These are phyloP conservation scores for Hylaeus anthracinus DNA, from an alignment of 1,140 invertebrate genomes.

Conservation along the genomic window DNA sequence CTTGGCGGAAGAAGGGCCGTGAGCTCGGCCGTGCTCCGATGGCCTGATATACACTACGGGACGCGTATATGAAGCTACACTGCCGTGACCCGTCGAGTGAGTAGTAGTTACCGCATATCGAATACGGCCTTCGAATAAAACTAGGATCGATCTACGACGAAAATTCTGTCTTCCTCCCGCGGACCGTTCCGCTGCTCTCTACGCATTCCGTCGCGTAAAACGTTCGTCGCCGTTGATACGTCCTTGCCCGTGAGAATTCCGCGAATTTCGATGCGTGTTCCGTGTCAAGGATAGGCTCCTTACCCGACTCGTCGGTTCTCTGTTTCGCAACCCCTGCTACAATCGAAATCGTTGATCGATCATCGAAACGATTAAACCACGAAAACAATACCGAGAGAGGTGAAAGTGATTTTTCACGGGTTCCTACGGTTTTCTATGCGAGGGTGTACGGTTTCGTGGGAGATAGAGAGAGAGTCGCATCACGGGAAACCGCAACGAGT, in stretches of 20 bases:
- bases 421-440: neutral
- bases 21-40: constrained; percentile 71
- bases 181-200: neutral
- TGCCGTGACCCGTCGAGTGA: constrained; percentile 78
- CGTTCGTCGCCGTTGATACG: neutral
- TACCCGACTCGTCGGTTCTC: neutral
- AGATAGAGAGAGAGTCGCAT: neutral
- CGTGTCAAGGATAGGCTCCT: constrained; percentile 6
- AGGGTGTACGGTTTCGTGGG: constrained; percentile 16
- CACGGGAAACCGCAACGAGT: constrained; percentile 34
- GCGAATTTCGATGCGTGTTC: neutral
- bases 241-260: constrained; percentile 7
- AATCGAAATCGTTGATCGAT: neutral
- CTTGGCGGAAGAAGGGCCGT: constrained; percentile 65
- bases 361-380: neutral
- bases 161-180: neutral
- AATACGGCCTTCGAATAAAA: neutral
- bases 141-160: neutral
- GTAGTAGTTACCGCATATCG: constrained; percentile 63
- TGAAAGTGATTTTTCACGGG: neutral
- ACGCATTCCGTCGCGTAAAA: neutral
- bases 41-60: constrained; percentile 70
- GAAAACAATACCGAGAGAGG: neutral
- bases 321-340: neutral
- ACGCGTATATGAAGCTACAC: constrained; percentile 77